Conservation (phyloP, 2,113 vertebrate species). For the Podiceps cristatus region DNA sequence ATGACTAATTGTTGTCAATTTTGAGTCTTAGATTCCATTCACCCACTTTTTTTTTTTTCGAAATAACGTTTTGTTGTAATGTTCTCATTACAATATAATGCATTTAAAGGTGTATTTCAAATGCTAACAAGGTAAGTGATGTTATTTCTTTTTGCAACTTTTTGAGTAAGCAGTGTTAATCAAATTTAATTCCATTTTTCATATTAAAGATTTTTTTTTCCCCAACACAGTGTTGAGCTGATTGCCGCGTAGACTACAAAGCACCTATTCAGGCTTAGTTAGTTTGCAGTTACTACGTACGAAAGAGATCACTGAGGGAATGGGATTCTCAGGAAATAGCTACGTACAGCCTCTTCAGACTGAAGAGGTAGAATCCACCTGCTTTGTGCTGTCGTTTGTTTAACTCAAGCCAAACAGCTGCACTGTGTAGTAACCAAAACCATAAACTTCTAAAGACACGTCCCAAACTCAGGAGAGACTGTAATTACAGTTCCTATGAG, state of each 20-base stretch:
- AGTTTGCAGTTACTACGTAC: constrained; percentile 10
- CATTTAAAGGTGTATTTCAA: background rate
- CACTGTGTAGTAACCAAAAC: background rate
- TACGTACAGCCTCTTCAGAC: background rate
- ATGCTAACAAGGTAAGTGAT: background rate
- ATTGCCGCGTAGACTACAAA: background rate
- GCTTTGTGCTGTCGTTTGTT: constrained; percentile 12
- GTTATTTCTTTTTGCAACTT: background rate
- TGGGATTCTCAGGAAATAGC: background rate
- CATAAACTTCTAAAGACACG: background rate
- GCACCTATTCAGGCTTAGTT: background rate
- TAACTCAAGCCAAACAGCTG: background rate
- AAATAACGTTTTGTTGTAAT: background rate
- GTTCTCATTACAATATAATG: rapidly evolving
- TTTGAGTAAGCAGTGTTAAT: background rate
- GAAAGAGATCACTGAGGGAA: background rate
- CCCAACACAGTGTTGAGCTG: background rate
- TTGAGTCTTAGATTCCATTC: background rate
- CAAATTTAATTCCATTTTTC: background rate
- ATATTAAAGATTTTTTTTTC: background rate
- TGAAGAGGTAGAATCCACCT: background rate
- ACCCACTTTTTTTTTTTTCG: rapidly evolving
- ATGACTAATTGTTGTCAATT: background rate
- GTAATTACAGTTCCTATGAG: constrained; percentile 8
- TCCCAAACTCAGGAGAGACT: background rate